Conservation (phyloP, 2,888 invertebrate genomes). For the Baccha elongata region DNA sequence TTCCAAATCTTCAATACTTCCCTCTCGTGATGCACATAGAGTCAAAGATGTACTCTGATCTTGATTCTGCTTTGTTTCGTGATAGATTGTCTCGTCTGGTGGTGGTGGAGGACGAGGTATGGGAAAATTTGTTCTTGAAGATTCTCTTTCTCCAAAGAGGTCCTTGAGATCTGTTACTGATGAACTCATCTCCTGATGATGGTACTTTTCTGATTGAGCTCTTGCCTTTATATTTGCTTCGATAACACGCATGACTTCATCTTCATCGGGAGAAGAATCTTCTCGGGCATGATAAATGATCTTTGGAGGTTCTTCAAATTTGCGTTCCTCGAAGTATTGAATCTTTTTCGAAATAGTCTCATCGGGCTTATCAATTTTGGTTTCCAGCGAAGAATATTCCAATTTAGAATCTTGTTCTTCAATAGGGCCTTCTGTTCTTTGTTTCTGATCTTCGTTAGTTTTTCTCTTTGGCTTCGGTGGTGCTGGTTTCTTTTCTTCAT, state of each 20-base stretch:
- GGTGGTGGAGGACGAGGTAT: slow-evolving; percentile 83
- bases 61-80: slow-evolving; percentile 70
- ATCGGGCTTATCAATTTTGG: slow-evolving; percentile 82
- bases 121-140: slow-evolving; percentile 81
- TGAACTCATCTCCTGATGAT: slow-evolving; percentile 81
- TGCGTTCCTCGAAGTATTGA: slow-evolving; percentile 90
- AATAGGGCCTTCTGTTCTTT: background rate
- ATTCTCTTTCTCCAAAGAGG: slow-evolving; percentile 89
- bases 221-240: slow-evolving; percentile 81
- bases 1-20: slow-evolving; percentile 85
- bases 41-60: slow-evolving; percentile 51
- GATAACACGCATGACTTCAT: slow-evolving; percentile 82
- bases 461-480: slow-evolving; percentile 37
- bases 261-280: slow-evolving; percentile 83
- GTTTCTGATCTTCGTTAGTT: slow-evolving; percentile 52
- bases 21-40: slow-evolving; percentile 31
- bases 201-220: slow-evolving; percentile 81
- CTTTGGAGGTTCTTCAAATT: slow-evolving; percentile 83
- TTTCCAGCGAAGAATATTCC: slow-evolving; percentile 23
- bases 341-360: slow-evolving; percentile 87
- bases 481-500: slow-evolving; percentile 31
- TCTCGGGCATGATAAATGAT: slow-evolving; percentile 84
- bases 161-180: slow-evolving; percentile 88
- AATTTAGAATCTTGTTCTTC: background rate
- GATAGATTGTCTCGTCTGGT: slow-evolving; percentile 81